These are phyloP conservation scores for Heterocephalus glaber DNA, from an alignment of 2,113 vertebrate genomes.

Conservation along the genomic window DNA sequence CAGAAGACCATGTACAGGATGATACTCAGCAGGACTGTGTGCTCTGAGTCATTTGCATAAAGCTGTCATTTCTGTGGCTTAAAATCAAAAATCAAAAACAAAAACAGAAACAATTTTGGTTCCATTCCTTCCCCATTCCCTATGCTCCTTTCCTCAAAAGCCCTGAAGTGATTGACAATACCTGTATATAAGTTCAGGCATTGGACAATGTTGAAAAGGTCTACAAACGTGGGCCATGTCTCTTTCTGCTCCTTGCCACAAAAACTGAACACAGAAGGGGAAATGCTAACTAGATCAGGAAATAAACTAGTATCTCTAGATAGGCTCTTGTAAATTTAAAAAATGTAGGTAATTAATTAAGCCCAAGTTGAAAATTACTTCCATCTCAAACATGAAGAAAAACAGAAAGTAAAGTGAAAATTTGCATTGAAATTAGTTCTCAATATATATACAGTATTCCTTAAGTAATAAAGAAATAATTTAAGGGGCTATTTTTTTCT, in stretches of 20 bases:
- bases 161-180: neutral
- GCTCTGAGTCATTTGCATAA: neutral
- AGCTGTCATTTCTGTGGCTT: neutral
- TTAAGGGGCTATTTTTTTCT: conserved; percentile 29
- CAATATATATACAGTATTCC: conserved; percentile 15
- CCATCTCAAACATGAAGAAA: conserved; percentile 11
- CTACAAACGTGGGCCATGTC: neutral
- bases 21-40: neutral
- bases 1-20: neutral
- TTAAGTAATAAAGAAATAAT: conserved; percentile 54
- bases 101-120: neutral
- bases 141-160: neutral
- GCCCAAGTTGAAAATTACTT: conserved; percentile 44
- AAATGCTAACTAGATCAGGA: conserved; percentile 11
- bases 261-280: neutral
- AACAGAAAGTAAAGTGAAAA: conserved; percentile 60
- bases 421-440: conserved; percentile 45
- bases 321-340: conserved; percentile 19
- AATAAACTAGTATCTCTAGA: conserved; percentile 37
- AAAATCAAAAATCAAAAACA: neutral
- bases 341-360: conserved; percentile 56
- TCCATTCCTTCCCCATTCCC: neutral
- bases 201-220: neutral
- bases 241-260: neutral
- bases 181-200: neutral